These are phyloP conservation scores for Larimichthys crocea DNA, from an alignment of 2,113 vertebrate genomes.

Conservation along the genomic window DNA sequence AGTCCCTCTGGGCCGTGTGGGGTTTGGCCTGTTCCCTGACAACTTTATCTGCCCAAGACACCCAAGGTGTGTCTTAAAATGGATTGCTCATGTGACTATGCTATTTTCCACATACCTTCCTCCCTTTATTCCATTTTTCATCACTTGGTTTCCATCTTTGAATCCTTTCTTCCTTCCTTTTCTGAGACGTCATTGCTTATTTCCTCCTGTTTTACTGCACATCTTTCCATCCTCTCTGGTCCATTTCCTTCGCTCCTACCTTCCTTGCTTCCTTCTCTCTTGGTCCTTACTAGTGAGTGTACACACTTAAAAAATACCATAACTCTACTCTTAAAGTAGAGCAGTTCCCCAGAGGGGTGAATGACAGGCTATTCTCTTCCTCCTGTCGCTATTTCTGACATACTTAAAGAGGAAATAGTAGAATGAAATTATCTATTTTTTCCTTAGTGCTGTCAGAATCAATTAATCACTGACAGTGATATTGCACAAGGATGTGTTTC, in stretches of 20 bases:
- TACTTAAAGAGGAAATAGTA: slow-evolving; percentile 68
- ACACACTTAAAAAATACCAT: slow-evolving; percentile 63
- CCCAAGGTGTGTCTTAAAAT: neutral
- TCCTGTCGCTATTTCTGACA: slow-evolving; percentile 74
- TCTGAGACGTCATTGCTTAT: neutral
- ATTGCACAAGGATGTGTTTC: slow-evolving; percentile 51
- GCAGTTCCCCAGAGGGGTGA: slow-evolving; percentile 74
- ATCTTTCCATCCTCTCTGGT: neutral
- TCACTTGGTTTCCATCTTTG: neutral
- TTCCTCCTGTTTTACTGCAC: neutral
- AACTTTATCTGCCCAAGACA: slow-evolving; percentile 42
- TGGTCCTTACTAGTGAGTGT: slow-evolving; percentile 26
- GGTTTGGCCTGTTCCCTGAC: slow-evolving; percentile 46
- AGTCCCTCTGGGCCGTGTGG: slow-evolving; percentile 24
- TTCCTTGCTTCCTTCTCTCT: neutral
- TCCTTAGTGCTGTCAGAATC: slow-evolving; percentile 61
- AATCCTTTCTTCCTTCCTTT: neutral
- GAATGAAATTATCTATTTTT: slow-evolving; percentile 67
- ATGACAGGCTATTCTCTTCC: slow-evolving; percentile 75
- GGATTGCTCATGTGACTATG: no score
- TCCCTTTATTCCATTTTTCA: neutral
- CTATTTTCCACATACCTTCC: neutral
- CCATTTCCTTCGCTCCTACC: neutral
- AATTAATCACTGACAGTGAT: slow-evolving; percentile 53
- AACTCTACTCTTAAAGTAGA: slow-evolving; percentile 75